phyloP scores from a whole-genome alignment of 2,888 invertebrate species.

The Thecophora atra region DNA sequence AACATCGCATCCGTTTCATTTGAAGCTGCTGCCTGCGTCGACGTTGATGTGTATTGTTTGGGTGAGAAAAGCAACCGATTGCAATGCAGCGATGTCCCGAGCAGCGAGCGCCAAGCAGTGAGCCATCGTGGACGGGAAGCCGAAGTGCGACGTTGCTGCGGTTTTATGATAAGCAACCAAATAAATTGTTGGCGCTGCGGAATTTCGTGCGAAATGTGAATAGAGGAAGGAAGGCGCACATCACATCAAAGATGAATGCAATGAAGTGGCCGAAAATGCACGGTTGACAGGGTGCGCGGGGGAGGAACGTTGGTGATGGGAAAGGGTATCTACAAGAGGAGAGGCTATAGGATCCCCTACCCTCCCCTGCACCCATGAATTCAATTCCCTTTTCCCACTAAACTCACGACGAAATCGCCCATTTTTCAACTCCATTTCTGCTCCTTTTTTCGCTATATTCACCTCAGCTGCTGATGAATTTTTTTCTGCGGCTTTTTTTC shows the following conservation, averaged over 20 bases:
- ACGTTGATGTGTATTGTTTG: neutral
- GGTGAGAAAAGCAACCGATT: neutral
- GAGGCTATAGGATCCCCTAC: too few relatives aligned
- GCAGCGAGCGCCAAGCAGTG: too few relatives aligned
- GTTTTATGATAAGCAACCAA: slow-evolving; percentile 28
- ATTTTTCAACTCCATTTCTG: neutral
- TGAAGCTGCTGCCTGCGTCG: neutral
- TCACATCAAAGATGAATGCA: too few relatives aligned
- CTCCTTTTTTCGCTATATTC: neutral
- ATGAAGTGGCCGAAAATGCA: too few relatives aligned
- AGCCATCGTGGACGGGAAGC: neutral
- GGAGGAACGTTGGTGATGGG: too few relatives aligned
- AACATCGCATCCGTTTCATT: neutral
- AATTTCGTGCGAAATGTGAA: slow-evolving; percentile 21
- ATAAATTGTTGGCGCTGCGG: slow-evolving; percentile 28
- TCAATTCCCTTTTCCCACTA: too few relatives aligned
- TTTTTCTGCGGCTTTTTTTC: neutral
- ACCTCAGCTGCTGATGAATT: slow-evolving; percentile 21
- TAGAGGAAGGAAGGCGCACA: neutral
- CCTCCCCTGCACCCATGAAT: too few relatives aligned
- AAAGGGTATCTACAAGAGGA: too few relatives aligned
- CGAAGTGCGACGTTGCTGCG: slow-evolving; percentile 19
- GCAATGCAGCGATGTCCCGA: too few relatives aligned
- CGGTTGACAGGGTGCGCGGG: too few relatives aligned
- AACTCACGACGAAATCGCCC: neutral